Base-by-base conservation (phyloP, 2,888 invertebrate genomes). In the Orthonevra nobilis region DNA sequence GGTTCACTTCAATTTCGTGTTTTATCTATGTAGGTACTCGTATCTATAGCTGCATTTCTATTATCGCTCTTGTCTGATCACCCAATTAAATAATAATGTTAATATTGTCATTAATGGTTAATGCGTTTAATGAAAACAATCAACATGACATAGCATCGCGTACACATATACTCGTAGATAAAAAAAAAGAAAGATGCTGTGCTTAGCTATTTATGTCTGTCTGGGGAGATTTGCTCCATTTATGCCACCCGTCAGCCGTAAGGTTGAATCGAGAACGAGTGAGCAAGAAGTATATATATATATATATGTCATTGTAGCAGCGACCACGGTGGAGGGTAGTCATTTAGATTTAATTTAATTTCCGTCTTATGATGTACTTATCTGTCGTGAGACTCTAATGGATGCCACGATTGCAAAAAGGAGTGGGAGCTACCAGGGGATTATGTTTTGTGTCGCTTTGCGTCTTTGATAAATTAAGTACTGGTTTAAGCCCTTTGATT, bases 341-440 rank as follows among this genome's bases (percentile, higher is more conserved):
- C 42, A 46, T 60, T 46, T 77, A 60, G 64, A 60, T 77, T 77
- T 70, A 77, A 77, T 77, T 72, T 66, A 77, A 77, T 77, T 77
- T 77, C 77, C 72, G 77, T 66, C 60, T 66, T 72, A 72, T 52
- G 46, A 50, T 66, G 48, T 46, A 46, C 58, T 64, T 64, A 63
- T 52, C 42, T 44, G 30, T 46, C 60, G 74, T 54, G 52, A 42
- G 68, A 61, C 28, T 48, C 28, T 28, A 20, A 19, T 48, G 54
- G 42, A 63, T 56, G 44, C 46, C 34, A 36, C 36, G 32, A 60
- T 23, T 46, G 36, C 58, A 3, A 14, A 17, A 61, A 12, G 6
- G 46, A 46, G 32, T 9, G 14, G 15, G 23, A 36, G n/a, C 15
- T 12, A 15, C 14, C 10, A 34, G 32, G 32, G 38, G 48, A 64